These are phyloP conservation scores for Eudasyphora cyanicolor DNA, from an alignment of 2,888 invertebrate species.

Conservation along the genomic window DNA sequence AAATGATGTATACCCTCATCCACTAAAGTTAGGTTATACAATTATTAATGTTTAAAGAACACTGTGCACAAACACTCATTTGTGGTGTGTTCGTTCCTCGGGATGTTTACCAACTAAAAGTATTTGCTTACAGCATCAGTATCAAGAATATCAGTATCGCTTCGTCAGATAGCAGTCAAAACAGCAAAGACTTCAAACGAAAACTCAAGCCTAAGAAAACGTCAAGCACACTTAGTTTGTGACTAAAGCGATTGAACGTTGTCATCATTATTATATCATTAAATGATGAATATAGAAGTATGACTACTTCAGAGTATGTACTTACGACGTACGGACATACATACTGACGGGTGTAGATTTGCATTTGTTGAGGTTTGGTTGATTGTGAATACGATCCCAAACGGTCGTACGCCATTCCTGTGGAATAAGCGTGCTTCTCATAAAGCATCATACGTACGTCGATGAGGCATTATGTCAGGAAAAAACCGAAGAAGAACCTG, in stretches of 20 bases:
- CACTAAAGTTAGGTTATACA: background rate
- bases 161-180: conserved; percentile 56
- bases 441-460: background rate
- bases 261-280: conserved; percentile 49
- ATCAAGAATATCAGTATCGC: conserved; percentile 41
- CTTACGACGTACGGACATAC: conserved; percentile 70
- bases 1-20: no score
- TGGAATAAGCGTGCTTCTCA: conserved; percentile 53
- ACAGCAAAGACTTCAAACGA: conserved; percentile 44
- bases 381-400: background rate
- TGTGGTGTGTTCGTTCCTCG: background rate
- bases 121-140: conserved; percentile 44
- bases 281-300: no score
- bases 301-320: no score
- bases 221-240: conserved; percentile 47
- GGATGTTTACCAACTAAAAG: conserved; percentile 13
- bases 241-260: conserved; percentile 60
- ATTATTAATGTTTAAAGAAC: background rate
- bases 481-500: conserved; percentile 54
- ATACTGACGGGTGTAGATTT: conserved; percentile 22
- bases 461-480: conserved; percentile 33
- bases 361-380: background rate
- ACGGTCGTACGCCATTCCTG: conserved; percentile 50
- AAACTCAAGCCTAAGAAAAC: conserved; percentile 9
- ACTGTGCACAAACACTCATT: background rate